These are phyloP conservation scores for Orchestia grillus DNA, from an alignment of 1,140 invertebrate species.

Conservation along the genomic window DNA sequence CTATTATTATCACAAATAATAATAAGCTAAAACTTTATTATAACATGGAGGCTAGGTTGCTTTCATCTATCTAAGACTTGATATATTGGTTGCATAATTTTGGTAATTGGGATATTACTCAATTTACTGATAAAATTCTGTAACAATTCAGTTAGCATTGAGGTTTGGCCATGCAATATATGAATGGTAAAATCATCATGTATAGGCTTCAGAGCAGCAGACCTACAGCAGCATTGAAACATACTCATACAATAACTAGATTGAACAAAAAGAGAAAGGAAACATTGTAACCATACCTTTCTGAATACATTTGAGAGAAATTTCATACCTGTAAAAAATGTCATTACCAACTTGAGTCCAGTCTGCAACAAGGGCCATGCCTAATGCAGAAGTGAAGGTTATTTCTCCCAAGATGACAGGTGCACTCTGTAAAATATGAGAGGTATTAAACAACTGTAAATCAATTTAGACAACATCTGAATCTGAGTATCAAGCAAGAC, in stretches of 20 bases:
- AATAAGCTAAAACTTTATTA: no score
- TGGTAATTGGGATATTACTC: no score
- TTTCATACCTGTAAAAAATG: constrained; percentile 76
- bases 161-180: neutral
- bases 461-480: no score
- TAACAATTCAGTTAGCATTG: no score
- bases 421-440: neutral
- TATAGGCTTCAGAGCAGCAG: neutral
- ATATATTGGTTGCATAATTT: no score
- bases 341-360: constrained; percentile 80
- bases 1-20: no score
- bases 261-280: neutral
- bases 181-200: neutral
- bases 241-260: neutral
- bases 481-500: no score
- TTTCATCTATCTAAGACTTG: no score
- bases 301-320: neutral
- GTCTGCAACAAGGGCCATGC: constrained; percentile 73
- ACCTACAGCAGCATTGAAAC: neutral
- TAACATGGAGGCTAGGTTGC: no score
- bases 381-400: neutral
- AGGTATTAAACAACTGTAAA: neutral
- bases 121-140: no score
- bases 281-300: neutral
- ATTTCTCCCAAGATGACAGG: neutral